Conservation (phyloP, 1,140 invertebrate genomes). For the Ceratosolen fusciceps region DNA sequence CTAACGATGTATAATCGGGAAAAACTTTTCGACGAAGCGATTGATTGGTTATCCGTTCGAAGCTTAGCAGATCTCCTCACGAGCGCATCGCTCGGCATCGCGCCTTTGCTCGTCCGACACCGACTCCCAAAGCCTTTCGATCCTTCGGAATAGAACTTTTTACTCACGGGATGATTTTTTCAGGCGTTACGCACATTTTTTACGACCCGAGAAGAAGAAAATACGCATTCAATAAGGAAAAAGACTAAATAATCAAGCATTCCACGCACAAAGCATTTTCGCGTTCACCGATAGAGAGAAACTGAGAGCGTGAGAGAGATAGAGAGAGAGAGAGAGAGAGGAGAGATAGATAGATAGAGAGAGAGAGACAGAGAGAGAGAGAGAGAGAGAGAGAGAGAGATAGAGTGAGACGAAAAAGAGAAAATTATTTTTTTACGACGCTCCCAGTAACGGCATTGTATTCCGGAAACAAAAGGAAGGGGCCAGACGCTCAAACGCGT, state of each 20-base stretch:
- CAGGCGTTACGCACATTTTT: background rate
- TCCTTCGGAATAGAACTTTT: background rate
- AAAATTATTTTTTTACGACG: conserved; percentile 45
- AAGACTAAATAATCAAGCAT: conserved; percentile 24
- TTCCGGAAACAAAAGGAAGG: background rate
- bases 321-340: no score
- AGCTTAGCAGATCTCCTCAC: conserved; percentile 31
- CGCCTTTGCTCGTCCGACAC: no score
- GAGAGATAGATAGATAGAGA: no score
- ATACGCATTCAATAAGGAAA: background rate
- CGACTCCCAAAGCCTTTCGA: background rate
- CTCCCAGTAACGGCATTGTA: conserved; percentile 35
- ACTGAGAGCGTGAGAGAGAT: no score
- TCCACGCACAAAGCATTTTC: conserved; percentile 5
- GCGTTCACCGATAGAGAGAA: conserved; percentile 16
- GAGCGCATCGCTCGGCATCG: background rate
- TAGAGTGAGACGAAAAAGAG: conserved; percentile 10
- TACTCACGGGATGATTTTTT: background rate
- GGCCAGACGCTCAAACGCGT: background rate
- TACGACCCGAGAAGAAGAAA: background rate
- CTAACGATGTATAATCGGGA: background rate
- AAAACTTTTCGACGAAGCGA: background rate
- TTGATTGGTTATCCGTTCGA: no score
- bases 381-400: no score
- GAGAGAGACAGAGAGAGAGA: no score